Evolutionary conservation across 2,113 vertebrate genomes (phyloP), one percentile per base, ranked within the genome.

Genomic region (Ageneiosus marmoratus): DNA sequence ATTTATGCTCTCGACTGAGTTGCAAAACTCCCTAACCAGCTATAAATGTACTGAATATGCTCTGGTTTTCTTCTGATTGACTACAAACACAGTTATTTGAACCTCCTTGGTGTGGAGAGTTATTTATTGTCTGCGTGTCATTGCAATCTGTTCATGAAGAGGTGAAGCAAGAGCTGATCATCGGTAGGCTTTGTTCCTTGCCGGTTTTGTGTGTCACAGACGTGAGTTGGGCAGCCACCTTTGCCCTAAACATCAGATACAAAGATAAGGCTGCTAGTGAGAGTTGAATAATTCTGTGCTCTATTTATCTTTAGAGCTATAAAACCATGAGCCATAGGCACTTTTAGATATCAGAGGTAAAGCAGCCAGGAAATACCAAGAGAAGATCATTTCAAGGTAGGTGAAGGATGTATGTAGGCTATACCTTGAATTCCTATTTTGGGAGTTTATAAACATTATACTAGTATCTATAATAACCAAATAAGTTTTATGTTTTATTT

Each of bases 301-400:
- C 53, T 16, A 74, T 69, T 89, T 89, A 93, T 91, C 90, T 88
- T 20, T 83, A n/a, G 82, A 62, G 51, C 80, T 84, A 89, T 94
- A 94, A 92, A 92, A 69, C 51, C 83, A 56, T n/a, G n/a, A n/a
- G n/a, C n/a, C n/a, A n/a, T n/a, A 34, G 48, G 77, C 24, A 53
- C 44, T 84, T 18, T 82, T 60, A 77, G 81, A 75, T 89, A 84
- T 84, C 88, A 69, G 53, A 90, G 84, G 89, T 90, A 84, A 86
- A 60, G 32, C 81, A 62, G 53, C 5, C 70, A 29, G 20, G 41
- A 58, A 82, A 48, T 55, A 4, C 29, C 46, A 34, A 75, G 80
- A 22, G 55, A 53, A 69, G 7, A 7, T 60, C 67, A 32, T 3
- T 53, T 53, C 2, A 51, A 51, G 46, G 32, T 53, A 53, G 16